These are phyloP conservation scores for Omphaloscelis lunosa DNA, from an alignment of 2,888 invertebrate species.

Conservation along the genomic window DNA sequence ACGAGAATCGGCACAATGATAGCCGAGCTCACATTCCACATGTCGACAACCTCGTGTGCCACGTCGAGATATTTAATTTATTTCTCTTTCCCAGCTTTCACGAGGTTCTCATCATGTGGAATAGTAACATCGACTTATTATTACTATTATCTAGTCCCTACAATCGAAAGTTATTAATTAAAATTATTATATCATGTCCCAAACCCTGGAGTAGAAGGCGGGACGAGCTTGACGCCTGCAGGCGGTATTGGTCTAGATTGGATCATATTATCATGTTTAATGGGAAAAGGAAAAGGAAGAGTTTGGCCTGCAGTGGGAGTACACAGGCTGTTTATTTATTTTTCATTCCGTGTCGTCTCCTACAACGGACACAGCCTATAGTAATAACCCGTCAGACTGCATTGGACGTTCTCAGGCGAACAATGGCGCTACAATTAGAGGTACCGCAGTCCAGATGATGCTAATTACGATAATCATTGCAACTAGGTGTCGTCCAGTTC, in stretches of 20 bases:
- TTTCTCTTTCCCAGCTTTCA: too few species aligned
- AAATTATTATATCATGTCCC: background rate
- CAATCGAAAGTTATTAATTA: background rate
- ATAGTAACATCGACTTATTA: background rate
- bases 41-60: too few species aligned
- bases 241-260: background rate
- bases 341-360: constrained; percentile 15
- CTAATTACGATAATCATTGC: constrained; percentile 24
- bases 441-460: constrained; percentile 32
- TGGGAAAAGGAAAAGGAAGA: background rate
- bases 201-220: background rate
- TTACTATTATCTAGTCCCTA: background rate
- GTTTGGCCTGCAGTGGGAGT: too few species aligned
- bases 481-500: constrained; percentile 10
- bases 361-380: background rate
- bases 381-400: constrained; percentile 30
- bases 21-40: too few species aligned
- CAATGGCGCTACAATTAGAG: constrained; percentile 43
- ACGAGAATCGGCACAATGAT: too few species aligned
- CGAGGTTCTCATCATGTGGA: too few species aligned
- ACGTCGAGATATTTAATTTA: too few species aligned
- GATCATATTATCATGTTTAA: background rate
- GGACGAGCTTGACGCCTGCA: background rate
- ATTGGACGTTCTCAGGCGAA: constrained; percentile 46
- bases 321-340: too few species aligned